Conservation (phyloP, 2,888 invertebrate genomes). For the Andricus curvator region DNA sequence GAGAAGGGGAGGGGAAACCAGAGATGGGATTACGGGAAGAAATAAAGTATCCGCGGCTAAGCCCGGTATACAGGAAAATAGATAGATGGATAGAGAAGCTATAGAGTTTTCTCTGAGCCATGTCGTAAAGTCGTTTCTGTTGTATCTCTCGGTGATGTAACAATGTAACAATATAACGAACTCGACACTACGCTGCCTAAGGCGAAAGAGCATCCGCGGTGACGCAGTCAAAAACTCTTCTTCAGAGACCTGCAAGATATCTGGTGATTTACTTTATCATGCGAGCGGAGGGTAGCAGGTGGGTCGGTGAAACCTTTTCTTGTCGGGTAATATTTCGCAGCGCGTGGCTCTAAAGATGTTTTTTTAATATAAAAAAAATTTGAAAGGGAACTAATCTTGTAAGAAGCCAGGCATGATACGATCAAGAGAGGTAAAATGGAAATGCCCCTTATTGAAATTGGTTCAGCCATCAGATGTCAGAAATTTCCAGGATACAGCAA, state of each 20-base stretch:
- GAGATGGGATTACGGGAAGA: slow-evolving; percentile 29
- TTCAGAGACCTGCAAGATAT: neutral
- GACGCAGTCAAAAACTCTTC: slow-evolving; percentile 9
- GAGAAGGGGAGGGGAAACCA: slow-evolving; percentile 22
- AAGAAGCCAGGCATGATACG: neutral
- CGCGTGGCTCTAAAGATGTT: slow-evolving; percentile 33
- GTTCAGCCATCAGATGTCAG: neutral
- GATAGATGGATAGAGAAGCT: slow-evolving; percentile 37
- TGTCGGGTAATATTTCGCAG: slow-evolving; percentile 5
- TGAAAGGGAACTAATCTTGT: neutral
- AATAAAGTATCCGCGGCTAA: slow-evolving; percentile 39
- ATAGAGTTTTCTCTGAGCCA: slow-evolving; percentile 26
- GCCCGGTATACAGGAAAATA: slow-evolving; percentile 38
- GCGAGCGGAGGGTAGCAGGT: slow-evolving; percentile 4
- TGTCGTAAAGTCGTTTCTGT: slow-evolving; percentile 28
- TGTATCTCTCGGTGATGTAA: slow-evolving; percentile 9
- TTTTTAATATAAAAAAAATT: slow-evolving; percentile 44
- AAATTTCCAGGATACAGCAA: no score
- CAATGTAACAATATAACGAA: slow-evolving; percentile 34
- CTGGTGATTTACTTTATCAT: slow-evolving; percentile 13
- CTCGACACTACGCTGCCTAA: neutral
- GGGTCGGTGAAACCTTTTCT: slow-evolving; percentile 10
- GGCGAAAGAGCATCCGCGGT: slow-evolving; percentile 10
- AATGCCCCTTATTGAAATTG: neutral
- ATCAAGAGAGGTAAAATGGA: neutral